Conservation (phyloP, 2,113 vertebrate genomes). For the Crotalus helleri region DNA sequence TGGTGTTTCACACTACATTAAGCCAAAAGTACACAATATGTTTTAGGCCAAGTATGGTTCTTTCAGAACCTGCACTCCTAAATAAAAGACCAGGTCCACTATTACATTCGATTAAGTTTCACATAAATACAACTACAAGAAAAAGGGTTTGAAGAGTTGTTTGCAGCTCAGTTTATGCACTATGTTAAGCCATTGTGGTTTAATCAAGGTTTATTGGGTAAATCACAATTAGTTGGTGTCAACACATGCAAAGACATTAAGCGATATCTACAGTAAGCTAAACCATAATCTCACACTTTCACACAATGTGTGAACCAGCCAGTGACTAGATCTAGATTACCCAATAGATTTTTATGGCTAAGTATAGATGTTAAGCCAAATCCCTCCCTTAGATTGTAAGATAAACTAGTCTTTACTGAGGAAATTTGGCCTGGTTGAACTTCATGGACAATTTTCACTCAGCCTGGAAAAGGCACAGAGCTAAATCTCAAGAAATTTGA, state of each 20-base stretch:
- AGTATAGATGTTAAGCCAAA: not conserved
- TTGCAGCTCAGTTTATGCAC: not conserved
- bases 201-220: not conserved
- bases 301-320: not conserved
- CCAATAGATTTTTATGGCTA: not conserved
- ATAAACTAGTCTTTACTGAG: not conserved
- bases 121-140: not conserved
- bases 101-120: not conserved
- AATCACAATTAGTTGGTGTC: not conserved
- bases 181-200: not conserved
- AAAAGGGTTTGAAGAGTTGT: too few species aligned
- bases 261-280: not conserved
- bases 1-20: not conserved
- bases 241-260: not conserved
- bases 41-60: not conserved
- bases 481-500: not conserved
- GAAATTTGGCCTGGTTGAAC: not conserved
- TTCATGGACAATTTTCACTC: not conserved
- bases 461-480: not conserved
- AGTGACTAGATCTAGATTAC: not conserved
- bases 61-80: not conserved
- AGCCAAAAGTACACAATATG: not conserved
- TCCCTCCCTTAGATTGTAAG: not conserved
- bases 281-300: not conserved
- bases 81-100: not conserved